Evolutionary conservation across 2,797 vertebrate species (phyloP).

Genomic region (Lutjanus argentimaculatus): DNA sequence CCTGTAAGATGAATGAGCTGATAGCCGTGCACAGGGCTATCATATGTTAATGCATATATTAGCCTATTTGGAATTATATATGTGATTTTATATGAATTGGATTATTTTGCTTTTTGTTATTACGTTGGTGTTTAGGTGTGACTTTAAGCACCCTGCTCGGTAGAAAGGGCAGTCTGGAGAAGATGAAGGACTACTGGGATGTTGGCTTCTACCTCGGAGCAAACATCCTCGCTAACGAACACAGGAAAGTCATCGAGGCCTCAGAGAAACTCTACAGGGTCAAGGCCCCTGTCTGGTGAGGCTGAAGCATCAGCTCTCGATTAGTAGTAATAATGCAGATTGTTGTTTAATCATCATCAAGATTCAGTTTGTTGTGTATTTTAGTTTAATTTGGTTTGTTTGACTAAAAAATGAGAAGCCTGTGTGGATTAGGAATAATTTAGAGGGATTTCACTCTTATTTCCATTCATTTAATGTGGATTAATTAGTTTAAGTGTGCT

Average conservation of each 20-base stretch:
- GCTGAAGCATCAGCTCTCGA: not conserved
- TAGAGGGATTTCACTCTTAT: not conserved
- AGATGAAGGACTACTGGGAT: conserved; percentile 95
- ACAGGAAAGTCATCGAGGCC: conserved; percentile 90
- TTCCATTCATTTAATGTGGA: not conserved
- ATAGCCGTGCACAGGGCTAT: not conserved
- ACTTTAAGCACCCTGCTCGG: conserved; percentile 91
- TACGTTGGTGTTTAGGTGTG: conserved; percentile 83
- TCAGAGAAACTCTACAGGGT: conserved; percentile 93
- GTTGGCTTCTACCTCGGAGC: conserved; percentile 94
- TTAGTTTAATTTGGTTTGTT: not conserved
- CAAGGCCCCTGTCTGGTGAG: conserved; percentile 92
- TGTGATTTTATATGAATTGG: not conserved
- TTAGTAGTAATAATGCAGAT: not conserved
- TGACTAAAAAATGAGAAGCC: not conserved
- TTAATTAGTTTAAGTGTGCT: not conserved
- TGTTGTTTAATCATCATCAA: not conserved
- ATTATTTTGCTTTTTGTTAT: not conserved
- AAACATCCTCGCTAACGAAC: conserved; percentile 90
- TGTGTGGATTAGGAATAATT: not conserved
- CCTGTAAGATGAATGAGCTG: not conserved
- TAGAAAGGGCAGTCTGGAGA: conserved; percentile 91
- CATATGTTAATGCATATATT: not conserved
- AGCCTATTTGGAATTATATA: not conserved
- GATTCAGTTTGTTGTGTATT: not conserved